A percentile compares a stretch with the other conserved stretches of the same genome.
Conservation (phyloP, 2,888 invertebrate species). For the Trichacis sp. region DNA sequence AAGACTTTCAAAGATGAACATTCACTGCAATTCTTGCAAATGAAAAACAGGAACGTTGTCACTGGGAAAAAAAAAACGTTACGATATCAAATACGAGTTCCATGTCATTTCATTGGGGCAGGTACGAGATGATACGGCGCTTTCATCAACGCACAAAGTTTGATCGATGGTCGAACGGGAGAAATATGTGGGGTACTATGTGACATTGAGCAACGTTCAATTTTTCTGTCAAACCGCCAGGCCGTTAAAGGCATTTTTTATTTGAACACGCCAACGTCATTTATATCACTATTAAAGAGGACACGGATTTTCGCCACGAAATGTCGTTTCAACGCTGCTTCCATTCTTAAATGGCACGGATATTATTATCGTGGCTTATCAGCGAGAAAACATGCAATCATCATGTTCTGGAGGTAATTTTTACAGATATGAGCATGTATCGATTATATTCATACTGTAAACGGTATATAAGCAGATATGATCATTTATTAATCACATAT, state of each 20-base stretch:
- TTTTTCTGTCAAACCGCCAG: conserved; percentile 25
- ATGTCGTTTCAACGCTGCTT: too few species aligned
- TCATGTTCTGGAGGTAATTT: too few species aligned
- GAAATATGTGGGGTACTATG: conserved; percentile 13
- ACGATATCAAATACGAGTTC: conserved; percentile 36
- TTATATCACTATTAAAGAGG: conserved; percentile 8
- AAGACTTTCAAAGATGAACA: too few species aligned
- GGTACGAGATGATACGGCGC: conserved; percentile 28
- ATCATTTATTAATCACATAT: too few species aligned
- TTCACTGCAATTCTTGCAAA: too few species aligned
- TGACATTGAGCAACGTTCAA: conserved; percentile 27
- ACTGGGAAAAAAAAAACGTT: too few species aligned
- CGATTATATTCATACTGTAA: too few species aligned
- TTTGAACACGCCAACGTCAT: conserved; percentile 23
- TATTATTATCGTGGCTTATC: too few species aligned
- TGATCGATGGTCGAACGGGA: conserved; percentile 32
- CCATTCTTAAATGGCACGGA: too few species aligned
- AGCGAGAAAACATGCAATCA: too few species aligned
- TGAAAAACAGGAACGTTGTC: neutral
- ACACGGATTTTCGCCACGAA: neutral
- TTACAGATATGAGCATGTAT: too few species aligned
- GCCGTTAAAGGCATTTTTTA: conserved; percentile 21
- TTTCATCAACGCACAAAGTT: conserved; percentile 40
- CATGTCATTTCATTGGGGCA: conserved; percentile 36
- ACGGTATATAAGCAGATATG: too few species aligned